These are phyloP conservation scores for Parazoanthus darwini DNA, from an alignment of 92 coral and sea anemone genomes.

Conservation along the genomic window DNA sequence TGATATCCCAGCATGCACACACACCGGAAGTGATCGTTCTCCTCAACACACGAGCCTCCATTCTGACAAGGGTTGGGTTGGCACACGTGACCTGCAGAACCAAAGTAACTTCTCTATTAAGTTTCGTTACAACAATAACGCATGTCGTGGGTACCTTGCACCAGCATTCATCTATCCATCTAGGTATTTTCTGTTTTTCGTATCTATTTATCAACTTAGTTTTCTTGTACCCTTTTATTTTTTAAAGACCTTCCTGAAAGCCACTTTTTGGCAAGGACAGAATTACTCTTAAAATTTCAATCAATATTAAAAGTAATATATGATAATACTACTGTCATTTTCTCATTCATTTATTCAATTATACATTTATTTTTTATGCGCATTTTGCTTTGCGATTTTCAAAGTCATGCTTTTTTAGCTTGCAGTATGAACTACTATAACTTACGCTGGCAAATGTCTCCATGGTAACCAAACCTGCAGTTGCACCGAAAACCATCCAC, in stretches of 20 bases:
- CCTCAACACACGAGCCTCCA: conserved; percentile 92
- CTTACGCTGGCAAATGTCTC: conserved; percentile 92
- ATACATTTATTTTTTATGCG: no score
- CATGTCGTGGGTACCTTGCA: no score
- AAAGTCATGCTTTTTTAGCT: no score
- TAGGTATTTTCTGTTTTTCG: no score
- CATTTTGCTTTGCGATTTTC: no score
- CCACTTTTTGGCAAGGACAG: no score
- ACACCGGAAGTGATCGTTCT: conserved; percentile 75
- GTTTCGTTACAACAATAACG: not conserved
- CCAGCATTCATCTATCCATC: no score
- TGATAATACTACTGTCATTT: no score
- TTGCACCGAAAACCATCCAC: conserved; percentile 87
- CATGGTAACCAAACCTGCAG: conserved; percentile 82
- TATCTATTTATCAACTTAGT: not conserved
- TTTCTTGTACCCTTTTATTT: not conserved
- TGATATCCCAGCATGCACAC: conserved; percentile 93
- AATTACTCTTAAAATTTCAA: no score
- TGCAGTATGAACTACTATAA: not conserved
- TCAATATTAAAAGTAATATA: no score
- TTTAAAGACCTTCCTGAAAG: no score
- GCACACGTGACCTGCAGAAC: conserved; percentile 81
- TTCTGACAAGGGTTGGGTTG: conserved; percentile 94
- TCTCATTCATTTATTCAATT: no score
- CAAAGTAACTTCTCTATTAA: not conserved